Evolutionary conservation across 1,140 invertebrate genomes (phyloP), one percentile per base, ranked within the genome.

Genomic region (Drosophila gunungcola): DNA sequence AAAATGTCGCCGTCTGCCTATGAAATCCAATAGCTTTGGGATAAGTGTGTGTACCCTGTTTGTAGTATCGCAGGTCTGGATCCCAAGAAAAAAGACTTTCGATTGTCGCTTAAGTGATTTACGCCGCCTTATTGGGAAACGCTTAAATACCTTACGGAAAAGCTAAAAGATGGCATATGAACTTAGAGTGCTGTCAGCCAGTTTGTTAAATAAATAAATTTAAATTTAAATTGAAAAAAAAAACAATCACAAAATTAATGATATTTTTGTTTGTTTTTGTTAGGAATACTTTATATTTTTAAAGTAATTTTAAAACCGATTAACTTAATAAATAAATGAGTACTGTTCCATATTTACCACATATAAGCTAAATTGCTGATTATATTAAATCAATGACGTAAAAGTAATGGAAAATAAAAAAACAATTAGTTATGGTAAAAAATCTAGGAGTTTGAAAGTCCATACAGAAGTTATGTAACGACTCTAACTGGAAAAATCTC

Each of bases 21-120:
- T 69, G 65, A 80, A 76, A 83, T 55, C 62, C 41, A 78, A 80
- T 68, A 72, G 58, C 73, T 64, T 16, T 51, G n/a, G n/a, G 12
- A 43, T 21, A 43, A n/a, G 29, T 67, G 36, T 41, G n/a, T 67
- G 10, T 51, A 58, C 32, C 42, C 48, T 9, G 13, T 51, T 12
- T 9, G 42, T 43, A 12, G 45, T 41, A 42, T 43, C 16, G 12
- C 39, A 13, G 11, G 32, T 54, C 38, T 62, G 62, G 29, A 62
- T 41, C 41, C 32, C 16, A 21, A 21, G 16, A n/a, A 16, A 21
- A 45, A 38, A 46, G 56, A 65, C 6, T 5, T 55, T 55, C 38
- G 9, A 53, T 53, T 54, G 60, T 41, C 46, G 29, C 9, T 42
- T 67, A 43, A 48, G 49, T 68, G 49, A 38, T 64, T 63, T 63